These are phyloP conservation scores for Mesembrinibis cayennensis DNA, from an alignment of 2,113 vertebrate genomes.

Conservation along the genomic window DNA sequence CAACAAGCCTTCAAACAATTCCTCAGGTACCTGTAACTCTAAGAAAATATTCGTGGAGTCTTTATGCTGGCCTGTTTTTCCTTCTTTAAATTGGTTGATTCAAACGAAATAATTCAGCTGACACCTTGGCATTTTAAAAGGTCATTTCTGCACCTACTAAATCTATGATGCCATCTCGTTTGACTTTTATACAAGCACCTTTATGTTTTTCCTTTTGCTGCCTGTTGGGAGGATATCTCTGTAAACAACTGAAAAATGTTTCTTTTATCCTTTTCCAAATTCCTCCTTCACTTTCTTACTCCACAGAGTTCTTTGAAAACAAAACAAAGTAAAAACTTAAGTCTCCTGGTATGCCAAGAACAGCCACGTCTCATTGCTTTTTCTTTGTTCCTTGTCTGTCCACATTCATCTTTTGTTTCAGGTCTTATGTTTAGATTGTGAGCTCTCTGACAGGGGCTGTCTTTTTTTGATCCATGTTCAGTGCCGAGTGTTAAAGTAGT, in stretches of 20 bases:
- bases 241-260: conserved; percentile 30
- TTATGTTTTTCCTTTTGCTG: neutral
- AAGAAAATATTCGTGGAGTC: neutral
- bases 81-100: neutral
- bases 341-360: neutral
- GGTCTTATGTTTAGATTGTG: neutral
- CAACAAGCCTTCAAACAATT: neutral
- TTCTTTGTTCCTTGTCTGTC: neutral
- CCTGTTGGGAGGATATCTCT: neutral
- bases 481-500: neutral
- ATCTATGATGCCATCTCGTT: neutral
- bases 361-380: neutral
- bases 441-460: neutral
- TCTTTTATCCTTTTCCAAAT: conserved; percentile 8
- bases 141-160: conserved; percentile 37
- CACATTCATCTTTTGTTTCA: neutral
- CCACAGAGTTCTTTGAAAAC: neutral
- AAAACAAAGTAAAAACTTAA: neutral
- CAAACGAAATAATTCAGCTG: conserved; percentile 1
- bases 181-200: conserved; percentile 26
- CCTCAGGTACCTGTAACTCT: neutral
- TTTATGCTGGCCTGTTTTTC: neutral
- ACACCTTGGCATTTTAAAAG: conserved; percentile 21
- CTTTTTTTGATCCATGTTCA: conserved; percentile 27
- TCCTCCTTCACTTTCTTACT: neutral